A percentile compares a stretch with the other conserved stretches of the same genome.
phyloP scores from a whole-genome alignment of 1,140 invertebrate genomes.

The Apis florea region DNA sequence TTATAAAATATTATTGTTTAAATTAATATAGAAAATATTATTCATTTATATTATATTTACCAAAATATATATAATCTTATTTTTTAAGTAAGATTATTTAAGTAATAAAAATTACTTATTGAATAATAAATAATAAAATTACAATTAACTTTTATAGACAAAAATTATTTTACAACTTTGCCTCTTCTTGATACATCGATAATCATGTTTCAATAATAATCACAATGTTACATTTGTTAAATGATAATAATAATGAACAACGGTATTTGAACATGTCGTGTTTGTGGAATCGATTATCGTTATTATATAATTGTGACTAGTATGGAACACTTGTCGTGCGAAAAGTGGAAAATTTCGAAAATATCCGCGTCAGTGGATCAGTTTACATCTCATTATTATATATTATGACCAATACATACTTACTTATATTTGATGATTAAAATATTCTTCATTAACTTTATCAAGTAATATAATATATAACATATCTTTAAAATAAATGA shows the following conservation, averaged over 20 bases:
- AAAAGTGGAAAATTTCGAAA: constrained; percentile 1
- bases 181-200: not conserved
- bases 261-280: not conserved
- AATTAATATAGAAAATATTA: no score
- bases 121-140: no score
- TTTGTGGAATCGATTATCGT: constrained; percentile 15
- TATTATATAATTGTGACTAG: not conserved
- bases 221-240: not conserved
- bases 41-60: no score
- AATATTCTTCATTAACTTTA: not conserved
- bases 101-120: no score
- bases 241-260: not conserved
- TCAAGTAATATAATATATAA: not conserved
- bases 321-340: not conserved
- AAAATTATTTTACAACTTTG: not conserved
- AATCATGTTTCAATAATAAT: not conserved
- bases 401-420: not conserved
- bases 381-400: not conserved
- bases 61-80: no score
- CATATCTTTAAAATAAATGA: not conserved
- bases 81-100: no score
- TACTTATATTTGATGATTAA: not conserved
- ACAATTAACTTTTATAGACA: not conserved
- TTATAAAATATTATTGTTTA: no score
- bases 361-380: not conserved